Conservation (phyloP, 2,113 vertebrate genomes). For the Onychostruthus taczanowskii region DNA sequence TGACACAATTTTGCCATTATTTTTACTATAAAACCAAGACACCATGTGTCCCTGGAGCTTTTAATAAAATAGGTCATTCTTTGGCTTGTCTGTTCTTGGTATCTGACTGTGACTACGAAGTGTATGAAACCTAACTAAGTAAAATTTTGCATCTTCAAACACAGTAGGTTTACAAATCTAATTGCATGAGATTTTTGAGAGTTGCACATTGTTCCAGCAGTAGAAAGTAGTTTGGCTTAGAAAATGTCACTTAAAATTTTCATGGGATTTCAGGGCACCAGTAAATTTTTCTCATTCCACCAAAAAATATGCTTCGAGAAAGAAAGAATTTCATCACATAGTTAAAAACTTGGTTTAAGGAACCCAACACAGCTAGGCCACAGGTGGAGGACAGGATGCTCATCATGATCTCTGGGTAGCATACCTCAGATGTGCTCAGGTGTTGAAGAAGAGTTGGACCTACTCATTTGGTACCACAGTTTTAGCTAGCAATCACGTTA, state of each 20-base stretch:
- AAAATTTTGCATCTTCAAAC: neutral
- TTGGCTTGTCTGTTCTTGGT: neutral
- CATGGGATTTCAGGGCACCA: neutral
- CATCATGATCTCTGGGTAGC: neutral
- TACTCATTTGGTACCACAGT: neutral
- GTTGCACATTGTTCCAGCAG: neutral
- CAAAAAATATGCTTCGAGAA: neutral
- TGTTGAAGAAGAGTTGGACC: neutral
- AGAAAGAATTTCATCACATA: neutral
- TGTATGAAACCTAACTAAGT: neutral
- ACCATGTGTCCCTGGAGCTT: neutral
- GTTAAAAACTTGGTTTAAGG: neutral
- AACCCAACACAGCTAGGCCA: neutral
- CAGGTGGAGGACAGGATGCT: neutral
- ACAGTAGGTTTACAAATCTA: neutral
- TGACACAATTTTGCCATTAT: neutral
- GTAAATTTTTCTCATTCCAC: neutral
- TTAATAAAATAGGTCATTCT: neutral
- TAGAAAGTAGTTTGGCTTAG: neutral
- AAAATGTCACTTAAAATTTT: neutral
- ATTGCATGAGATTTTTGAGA: neutral
- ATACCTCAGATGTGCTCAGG: accelerated
- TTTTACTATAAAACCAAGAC: neutral
- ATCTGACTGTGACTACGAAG: neutral
- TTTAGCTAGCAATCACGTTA: neutral